Evolutionary conservation across 2,888 invertebrate genomes (phyloP).

Genomic region (Parnassius apollo): DNA sequence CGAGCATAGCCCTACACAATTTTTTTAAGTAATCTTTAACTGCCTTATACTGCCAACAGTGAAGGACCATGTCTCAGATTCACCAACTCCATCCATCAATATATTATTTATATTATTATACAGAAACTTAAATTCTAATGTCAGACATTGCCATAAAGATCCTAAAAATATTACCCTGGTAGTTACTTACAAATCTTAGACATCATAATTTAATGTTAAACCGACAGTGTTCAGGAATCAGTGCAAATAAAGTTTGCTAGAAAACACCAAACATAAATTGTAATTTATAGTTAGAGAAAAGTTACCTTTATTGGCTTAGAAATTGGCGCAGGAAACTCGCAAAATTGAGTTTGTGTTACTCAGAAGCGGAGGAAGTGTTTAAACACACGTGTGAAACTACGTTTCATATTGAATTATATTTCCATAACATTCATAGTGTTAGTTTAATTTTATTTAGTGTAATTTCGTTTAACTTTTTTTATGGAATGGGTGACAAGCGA

Average conservation of each 20-base stretch:
- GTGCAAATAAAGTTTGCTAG: slow-evolving; percentile 3
- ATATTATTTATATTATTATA: no score
- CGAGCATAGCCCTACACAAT: no score
- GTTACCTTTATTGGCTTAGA: slow-evolving; percentile 8
- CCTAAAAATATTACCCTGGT: no score
- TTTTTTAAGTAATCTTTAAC: no score
- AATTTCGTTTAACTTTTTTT: no score
- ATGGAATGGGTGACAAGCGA: no score
- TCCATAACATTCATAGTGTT: slow-evolving; percentile 1
- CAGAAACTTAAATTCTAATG: no score
- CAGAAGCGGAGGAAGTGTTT: neutral
- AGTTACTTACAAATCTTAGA: no score
- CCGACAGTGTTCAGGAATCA: neutral
- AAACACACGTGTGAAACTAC: neutral
- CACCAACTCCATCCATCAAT: no score
- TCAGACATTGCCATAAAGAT: no score
- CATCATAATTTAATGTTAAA: neutral
- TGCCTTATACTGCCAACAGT: no score
- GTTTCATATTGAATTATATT: neutral
- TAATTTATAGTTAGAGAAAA: slow-evolving; percentile 19
- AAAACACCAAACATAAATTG: slow-evolving; percentile 9
- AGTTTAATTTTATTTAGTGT: neutral
- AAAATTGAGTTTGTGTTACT: slow-evolving; percentile 14
- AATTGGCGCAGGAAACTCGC: slow-evolving; percentile 1
- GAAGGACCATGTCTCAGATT: no score